Percentiles rank a stretch among this genome's conserved stretches.
Evolutionary conservation across 2,797 vertebrate genomes (phyloP).

Genomic region (Acanthurus tractus): DNA sequence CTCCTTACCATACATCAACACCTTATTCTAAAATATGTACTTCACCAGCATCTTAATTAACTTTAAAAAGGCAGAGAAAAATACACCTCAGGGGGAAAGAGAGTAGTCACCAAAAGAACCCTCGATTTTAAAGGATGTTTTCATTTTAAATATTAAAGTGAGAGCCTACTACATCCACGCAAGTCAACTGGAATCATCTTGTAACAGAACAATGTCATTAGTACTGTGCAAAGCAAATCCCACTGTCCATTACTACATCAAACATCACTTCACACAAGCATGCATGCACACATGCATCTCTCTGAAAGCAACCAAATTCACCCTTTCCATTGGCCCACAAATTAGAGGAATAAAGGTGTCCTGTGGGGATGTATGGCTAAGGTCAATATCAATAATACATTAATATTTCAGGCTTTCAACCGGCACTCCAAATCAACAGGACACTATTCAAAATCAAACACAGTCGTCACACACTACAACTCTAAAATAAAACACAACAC

Average conservation of each 20-base stretch:
- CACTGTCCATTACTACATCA: constrained; percentile 17
- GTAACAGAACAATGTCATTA: constrained; percentile 10
- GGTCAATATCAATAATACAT: constrained; percentile 35
- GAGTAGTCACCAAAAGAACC: constrained; percentile 8
- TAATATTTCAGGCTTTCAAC: constrained; percentile 50
- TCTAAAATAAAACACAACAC: constrained; percentile 59
- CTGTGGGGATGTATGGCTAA: constrained; percentile 24
- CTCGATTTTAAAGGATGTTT: constrained; percentile 7
- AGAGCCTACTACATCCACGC: constrained; percentile 4
- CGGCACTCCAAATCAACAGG: constrained; percentile 60
- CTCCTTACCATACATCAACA: constrained; percentile 6
- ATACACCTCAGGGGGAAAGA: constrained; percentile 18
- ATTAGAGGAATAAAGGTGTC: constrained; percentile 8
- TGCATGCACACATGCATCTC: constrained; percentile 46
- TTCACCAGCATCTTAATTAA: constrained; percentile 18
- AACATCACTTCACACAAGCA: constrained; percentile 48
- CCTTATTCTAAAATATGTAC: constrained; percentile 43
- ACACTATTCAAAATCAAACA: constrained; percentile 56
- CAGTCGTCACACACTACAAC: constrained; percentile 47
- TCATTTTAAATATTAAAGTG: constrained; percentile 19
- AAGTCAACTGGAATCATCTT: constrained; percentile 26
- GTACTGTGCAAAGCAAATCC: constrained; percentile 19
- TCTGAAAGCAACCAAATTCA: constrained; percentile 27
- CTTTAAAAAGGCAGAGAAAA: constrained; percentile 16
- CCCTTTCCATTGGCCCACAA: constrained; percentile 18